These are phyloP conservation scores for Gallinago undulata DNA, from an alignment of 2,113 vertebrate species.

Conservation along the genomic window DNA sequence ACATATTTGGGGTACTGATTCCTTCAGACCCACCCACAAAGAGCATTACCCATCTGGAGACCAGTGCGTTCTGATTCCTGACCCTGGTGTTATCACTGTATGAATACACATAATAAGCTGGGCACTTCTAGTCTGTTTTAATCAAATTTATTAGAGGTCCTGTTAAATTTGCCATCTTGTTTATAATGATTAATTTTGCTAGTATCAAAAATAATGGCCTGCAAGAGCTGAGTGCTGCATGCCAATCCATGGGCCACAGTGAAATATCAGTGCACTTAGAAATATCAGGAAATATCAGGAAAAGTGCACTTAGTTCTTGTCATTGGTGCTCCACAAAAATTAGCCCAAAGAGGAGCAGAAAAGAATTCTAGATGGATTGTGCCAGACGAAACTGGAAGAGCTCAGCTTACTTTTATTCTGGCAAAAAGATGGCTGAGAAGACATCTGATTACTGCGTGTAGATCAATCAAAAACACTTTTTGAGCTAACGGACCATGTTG, in stretches of 20 bases:
- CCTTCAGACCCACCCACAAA: neutral
- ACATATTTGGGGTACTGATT: neutral
- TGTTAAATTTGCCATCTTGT: neutral
- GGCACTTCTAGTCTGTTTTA: neutral
- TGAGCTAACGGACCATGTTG: conserved; percentile 7
- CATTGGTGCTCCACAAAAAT: neutral
- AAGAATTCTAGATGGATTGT: neutral
- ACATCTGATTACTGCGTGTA: neutral
- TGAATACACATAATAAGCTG: neutral
- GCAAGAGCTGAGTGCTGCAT: neutral
- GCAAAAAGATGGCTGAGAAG: neutral
- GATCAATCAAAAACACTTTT: conserved; percentile 3
- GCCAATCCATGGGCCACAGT: neutral
- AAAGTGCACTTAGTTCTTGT: neutral
- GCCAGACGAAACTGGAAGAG: neutral
- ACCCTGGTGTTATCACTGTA: neutral
- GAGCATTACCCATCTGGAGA: neutral
- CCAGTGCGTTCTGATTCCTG: neutral
- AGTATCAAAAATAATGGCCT: neutral
- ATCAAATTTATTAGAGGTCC: neutral
- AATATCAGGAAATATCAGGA: neutral
- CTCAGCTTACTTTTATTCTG: neutral
- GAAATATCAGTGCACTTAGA: neutral
- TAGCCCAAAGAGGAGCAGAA: neutral
- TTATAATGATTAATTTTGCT: neutral